Evolutionary conservation across 2,797 vertebrate genomes (phyloP), one percentile per base, ranked within the genome.

Genomic region (Streptopelia turtur): DNA sequence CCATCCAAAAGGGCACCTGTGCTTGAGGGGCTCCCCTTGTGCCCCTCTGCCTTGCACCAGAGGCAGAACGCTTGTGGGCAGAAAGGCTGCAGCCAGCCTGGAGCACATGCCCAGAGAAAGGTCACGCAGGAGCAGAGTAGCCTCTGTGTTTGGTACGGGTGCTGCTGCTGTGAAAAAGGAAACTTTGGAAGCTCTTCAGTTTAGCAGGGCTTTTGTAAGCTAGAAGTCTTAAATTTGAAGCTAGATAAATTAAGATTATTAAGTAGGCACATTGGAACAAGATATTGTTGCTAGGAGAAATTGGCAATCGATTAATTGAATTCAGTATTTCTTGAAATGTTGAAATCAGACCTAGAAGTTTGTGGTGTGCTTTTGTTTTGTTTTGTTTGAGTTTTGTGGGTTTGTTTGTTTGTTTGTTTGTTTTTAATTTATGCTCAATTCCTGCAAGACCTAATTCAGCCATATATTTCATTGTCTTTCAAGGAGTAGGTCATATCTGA

Each of bases 1-100:
- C 31, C 10, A 0, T 53, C 16, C 31, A 28, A 33, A 56, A 47
- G 30, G 7, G 7, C 22, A 39, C 4, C 8, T 4, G 1, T 47
- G 17, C 16, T 52, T 2, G 2, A 11, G 10, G 41, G 6, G 15
- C 7, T 60, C 16, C 5, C 5, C 30, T 47, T 31, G 18, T 56
- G 20, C 39, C n/a, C 11, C 6, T 4, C 16, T 57, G 7, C 41
- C 31, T 35, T 14, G 12, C 31, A 7, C 1, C 1, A 65, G 37
- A 61, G 25, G 13, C 35, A 33, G 41, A 69, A 47, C 17, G 1
- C 1, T 39, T 5, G 4, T 11, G 11, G 61, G 52, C n/a, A 56
- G 56, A 52, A 81, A 18, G 49, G 43, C 16, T 35, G 53, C 33
- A 53, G 11, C 30, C 50, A 52, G 16, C 23, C 24, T 52, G 39